A percentile compares a stretch with the other conserved stretches of the same genome.
Conservation (phyloP, 1,140 invertebrate genomes). For the Ceratina australensis region DNA sequence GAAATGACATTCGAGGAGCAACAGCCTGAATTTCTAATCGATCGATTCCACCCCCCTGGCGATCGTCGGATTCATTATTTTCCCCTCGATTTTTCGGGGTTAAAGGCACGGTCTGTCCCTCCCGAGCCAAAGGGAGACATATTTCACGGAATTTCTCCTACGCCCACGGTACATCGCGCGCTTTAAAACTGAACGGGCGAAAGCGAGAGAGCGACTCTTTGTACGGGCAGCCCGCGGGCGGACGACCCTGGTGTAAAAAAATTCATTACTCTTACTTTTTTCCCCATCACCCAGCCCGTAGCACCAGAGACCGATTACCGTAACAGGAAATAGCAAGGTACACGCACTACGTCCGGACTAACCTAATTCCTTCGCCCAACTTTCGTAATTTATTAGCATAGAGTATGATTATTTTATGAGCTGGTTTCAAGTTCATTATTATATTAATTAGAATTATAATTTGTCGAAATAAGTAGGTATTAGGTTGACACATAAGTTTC, state of each 20-base stretch:
- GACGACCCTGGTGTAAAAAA: constrained; percentile 26
- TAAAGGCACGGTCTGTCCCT: background rate
- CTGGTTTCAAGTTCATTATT: too few relatives aligned
- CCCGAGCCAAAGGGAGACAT: constrained; percentile 4
- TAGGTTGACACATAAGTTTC: too few relatives aligned
- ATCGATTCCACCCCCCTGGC: constrained; percentile 21
- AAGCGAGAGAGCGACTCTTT: constrained; percentile 21
- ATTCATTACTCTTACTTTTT: constrained; percentile 28
- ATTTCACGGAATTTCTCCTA: constrained; percentile 26
- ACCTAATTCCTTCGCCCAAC: constrained; percentile 9
- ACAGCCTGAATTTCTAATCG: constrained; percentile 13
- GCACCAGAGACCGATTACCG: constrained; percentile 21
- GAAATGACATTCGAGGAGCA: too few relatives aligned
- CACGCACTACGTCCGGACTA: background rate
- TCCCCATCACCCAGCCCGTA: background rate
- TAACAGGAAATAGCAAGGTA: constrained; percentile 4
- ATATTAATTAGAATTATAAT: too few relatives aligned
- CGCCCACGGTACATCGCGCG: constrained; percentile 19
- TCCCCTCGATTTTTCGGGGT: constrained; percentile 28
- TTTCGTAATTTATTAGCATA: background rate
- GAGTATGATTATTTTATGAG: background rate
- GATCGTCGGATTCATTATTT: constrained; percentile 32
- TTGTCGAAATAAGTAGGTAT: too few relatives aligned
- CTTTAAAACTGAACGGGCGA: constrained; percentile 12
- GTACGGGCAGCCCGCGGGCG: constrained; percentile 27